A percentile compares a stretch with the other conserved stretches of the same genome.
Conservation (phyloP, 2,888 invertebrate genomes). For the Pteria penguin region DNA sequence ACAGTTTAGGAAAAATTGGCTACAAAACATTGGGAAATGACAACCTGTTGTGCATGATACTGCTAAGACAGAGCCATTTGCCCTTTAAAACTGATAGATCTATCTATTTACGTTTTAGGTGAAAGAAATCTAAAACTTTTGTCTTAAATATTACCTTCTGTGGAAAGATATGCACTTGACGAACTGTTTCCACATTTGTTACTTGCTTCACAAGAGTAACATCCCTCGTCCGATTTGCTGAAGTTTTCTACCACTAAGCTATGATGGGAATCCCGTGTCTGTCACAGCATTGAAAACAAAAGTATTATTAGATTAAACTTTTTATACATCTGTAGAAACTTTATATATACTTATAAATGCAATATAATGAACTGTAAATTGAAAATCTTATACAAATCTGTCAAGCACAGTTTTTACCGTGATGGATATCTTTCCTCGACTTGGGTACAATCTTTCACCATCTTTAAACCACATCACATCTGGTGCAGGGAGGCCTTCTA, state of each 20-base stretch:
- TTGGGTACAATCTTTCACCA: slow-evolving; percentile 12
- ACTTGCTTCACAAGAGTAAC: slow-evolving; percentile 54
- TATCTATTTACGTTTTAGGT: no score
- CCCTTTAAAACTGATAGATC: no score
- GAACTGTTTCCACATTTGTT: slow-evolving; percentile 47
- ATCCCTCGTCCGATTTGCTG: slow-evolving; percentile 18
- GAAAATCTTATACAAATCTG: no score
- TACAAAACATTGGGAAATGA: no score
- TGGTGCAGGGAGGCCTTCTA: slow-evolving; percentile 18
- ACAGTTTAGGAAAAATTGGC: no score
- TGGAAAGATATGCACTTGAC: slow-evolving; percentile 48
- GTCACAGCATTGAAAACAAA: background rate
- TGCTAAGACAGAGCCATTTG: no score
- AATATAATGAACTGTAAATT: background rate
- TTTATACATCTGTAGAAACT: background rate
- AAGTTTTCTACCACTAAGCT: slow-evolving; percentile 26
- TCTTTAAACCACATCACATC: slow-evolving; percentile 35
- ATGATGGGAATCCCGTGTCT: slow-evolving; percentile 22
- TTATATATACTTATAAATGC: background rate
- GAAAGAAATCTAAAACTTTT: no score
- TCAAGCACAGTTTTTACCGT: no score
- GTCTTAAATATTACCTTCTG: slow-evolving; percentile 47
- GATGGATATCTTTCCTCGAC: background rate
- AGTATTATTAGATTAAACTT: background rate
- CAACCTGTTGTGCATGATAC: no score